These are phyloP conservation scores for Philopedon plagiatum DNA, from an alignment of 2,888 invertebrate species.

Conservation along the genomic window DNA sequence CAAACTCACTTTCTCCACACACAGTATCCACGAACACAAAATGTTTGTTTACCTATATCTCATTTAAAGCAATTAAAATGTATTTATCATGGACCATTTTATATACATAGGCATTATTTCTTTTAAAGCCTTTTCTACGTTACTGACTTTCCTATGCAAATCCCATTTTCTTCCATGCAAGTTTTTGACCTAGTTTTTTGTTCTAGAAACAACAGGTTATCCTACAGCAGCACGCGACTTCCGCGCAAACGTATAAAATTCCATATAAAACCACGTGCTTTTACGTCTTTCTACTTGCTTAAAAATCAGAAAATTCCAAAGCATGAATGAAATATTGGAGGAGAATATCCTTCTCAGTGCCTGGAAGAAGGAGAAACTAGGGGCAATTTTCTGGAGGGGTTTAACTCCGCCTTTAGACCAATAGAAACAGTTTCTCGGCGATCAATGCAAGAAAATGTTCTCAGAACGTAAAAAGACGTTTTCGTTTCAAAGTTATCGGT, in stretches of 20 bases:
- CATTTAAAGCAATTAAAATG: too few species aligned
- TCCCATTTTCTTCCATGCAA: conserved; percentile 25
- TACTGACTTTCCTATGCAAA: background rate
- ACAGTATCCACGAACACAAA: too few species aligned
- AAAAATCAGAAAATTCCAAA: conserved; percentile 59
- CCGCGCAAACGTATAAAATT: conserved; percentile 58
- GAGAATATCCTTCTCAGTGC: conserved; percentile 48
- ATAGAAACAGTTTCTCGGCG: conserved; percentile 61
- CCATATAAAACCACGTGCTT: conserved; percentile 60
- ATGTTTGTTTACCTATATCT: too few species aligned
- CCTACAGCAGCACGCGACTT: conserved; percentile 23
- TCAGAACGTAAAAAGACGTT: conserved; percentile 70
- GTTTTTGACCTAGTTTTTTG: conserved; percentile 37
- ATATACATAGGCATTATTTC: too few species aligned
- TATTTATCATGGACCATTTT: background rate
- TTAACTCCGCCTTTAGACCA: conserved; percentile 67
- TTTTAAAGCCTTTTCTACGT: background rate
- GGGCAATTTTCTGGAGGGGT: conserved; percentile 61
- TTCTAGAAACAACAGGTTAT: conserved; percentile 43
- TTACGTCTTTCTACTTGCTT: conserved; percentile 57
- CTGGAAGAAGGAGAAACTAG: conserved; percentile 53
- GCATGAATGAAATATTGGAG: conserved; percentile 61
- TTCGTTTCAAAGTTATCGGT: conserved; percentile 65
- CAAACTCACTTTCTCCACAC: too few species aligned
- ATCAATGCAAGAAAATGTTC: conserved; percentile 70